Evolutionary conservation across 2,888 invertebrate genomes (phyloP), one percentile per base, ranked within the genome.

Genomic region (Hirtodrosophila cameraria): DNA sequence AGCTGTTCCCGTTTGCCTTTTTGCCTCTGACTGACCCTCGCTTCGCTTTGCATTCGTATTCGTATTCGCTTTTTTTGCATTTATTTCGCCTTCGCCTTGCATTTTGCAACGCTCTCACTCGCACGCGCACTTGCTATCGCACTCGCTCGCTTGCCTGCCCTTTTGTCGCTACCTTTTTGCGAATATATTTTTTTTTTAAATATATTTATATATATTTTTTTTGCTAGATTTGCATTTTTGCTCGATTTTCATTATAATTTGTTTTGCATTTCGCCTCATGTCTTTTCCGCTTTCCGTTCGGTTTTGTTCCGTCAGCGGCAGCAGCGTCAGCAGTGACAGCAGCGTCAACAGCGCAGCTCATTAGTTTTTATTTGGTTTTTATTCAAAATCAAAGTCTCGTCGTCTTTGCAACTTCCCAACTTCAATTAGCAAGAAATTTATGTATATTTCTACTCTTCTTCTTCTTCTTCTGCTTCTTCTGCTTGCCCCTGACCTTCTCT

Each of bases 351-450:
- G n/a, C n/a, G n/a, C 58, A 16, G 54, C 57, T 71, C 54, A 71
- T 71, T 67, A 62, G 67, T 67, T 62, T 71, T 71, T 71, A 68
- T 72, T 68, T 63, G 45, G 55, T 38, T 65, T 57, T 64, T 61
- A 55, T 60, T 46, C 53, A 62, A 54, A 64, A 58, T 45, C 52
- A n/a, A n/a, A n/a, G 45, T 43, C 48, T 58, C 45, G 50, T 27
- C 49, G 30, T 45, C 45, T 30, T n/a, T 7, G 20, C 25, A 55
- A 63, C 48, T 54, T 27, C 8, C 25, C 25, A 55, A 63, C 48
- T 54, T 27, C 35, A 49, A 54, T 69, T 68, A 72, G 50, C 65
- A 73, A n/a, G n/a, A n/a, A n/a, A n/a, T n/a, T n/a, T 74, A 62
- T 45, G 62, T 59, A 53, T 54, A 12, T 46, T 27, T 25, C n/a